Percentiles rank a stretch among this genome's conserved stretches.
phyloP scores from a whole-genome alignment of 2,797 vertebrate genomes.

The Rhyacichthys aspro region DNA sequence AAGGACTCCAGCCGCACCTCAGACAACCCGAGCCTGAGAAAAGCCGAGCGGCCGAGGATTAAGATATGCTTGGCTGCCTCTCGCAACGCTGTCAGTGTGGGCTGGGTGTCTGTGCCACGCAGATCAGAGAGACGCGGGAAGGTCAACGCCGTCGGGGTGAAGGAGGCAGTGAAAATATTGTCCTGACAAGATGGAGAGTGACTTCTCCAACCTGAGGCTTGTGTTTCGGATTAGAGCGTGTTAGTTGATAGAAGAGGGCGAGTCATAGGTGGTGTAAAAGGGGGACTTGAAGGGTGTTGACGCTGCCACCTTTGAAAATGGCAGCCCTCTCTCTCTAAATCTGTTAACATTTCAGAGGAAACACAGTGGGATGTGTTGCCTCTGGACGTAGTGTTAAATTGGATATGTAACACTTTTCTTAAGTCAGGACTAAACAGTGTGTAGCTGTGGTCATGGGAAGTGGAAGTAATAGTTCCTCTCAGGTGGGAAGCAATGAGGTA shows the following conservation, averaged over 20 bases:
- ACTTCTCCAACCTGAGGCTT: slow-evolving; percentile 66
- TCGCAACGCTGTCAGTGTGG: slow-evolving; percentile 62
- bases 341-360: slow-evolving; percentile 12
- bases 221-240: slow-evolving; percentile 64
- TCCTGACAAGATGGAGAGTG: slow-evolving; percentile 74
- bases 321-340: slow-evolving; percentile 16
- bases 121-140: slow-evolving; percentile 67
- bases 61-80: slow-evolving; percentile 68
- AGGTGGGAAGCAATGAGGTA: no score
- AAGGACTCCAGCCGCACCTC: slow-evolving; percentile 42
- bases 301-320: slow-evolving; percentile 43
- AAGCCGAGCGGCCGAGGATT: slow-evolving; percentile 58
- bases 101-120: slow-evolving; percentile 58
- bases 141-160: slow-evolving; percentile 67
- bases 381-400: neutral
- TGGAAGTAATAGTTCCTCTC: no score
- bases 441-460: no score
- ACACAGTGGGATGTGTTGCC: slow-evolving; percentile 19
- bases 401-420: no score
- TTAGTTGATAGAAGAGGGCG: slow-evolving; percentile 59
- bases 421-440: no score
- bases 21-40: slow-evolving; percentile 40
- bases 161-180: slow-evolving; percentile 70
- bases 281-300: slow-evolving; percentile 51
- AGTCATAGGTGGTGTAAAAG: slow-evolving; percentile 61